Percentiles rank a stretch among this genome's conserved stretches.
These are phyloP conservation scores for Trinectes maculatus DNA, from an alignment of 2,113 vertebrate genomes.

Conservation along the genomic window DNA sequence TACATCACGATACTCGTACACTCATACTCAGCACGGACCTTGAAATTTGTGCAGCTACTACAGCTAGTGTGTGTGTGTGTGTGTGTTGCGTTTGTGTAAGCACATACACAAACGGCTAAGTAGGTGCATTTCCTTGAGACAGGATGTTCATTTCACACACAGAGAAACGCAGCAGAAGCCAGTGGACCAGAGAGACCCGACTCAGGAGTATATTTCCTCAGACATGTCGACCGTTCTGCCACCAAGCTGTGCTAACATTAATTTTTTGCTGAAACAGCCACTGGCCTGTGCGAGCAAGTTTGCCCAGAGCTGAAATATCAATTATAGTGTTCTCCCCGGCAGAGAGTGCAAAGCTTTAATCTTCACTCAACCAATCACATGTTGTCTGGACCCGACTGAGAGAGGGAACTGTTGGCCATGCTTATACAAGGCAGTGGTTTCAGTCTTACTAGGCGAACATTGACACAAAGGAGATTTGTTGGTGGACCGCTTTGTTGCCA, in stretches of 20 bases:
- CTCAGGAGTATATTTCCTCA: conserved; percentile 71
- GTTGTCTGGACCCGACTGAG: conserved; percentile 67
- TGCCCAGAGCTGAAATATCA: conserved; percentile 82
- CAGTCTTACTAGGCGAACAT: conserved; percentile 62
- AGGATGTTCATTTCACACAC: conserved; percentile 64
- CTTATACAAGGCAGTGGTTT: conserved; percentile 69
- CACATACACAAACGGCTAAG: conserved; percentile 12
- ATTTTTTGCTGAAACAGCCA: conserved; percentile 84
- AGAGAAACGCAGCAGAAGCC: conserved; percentile 61
- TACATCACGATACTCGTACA: background rate
- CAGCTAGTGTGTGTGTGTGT: background rate
- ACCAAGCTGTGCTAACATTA: conserved; percentile 79
- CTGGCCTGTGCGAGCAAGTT: conserved; percentile 76
- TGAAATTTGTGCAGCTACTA: background rate
- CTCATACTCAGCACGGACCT: conserved; percentile 12
- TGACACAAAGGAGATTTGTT: conserved; percentile 49
- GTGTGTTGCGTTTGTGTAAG: too few relatives aligned
- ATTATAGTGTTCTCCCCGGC: conserved; percentile 79
- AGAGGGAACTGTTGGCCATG: conserved; percentile 67
- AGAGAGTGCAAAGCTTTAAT: conserved; percentile 78
- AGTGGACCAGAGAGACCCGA: conserved; percentile 67
- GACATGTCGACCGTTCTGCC: conserved; percentile 67
- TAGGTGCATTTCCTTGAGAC: conserved; percentile 18
- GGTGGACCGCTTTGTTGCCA: conserved; percentile 23
- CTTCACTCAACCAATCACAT: conserved; percentile 80